A percentile compares a stretch with the other conserved stretches of the same genome.
Evolutionary conservation across 2,888 invertebrate species (phyloP).

Genomic region (Mesochorus sp.): DNA sequence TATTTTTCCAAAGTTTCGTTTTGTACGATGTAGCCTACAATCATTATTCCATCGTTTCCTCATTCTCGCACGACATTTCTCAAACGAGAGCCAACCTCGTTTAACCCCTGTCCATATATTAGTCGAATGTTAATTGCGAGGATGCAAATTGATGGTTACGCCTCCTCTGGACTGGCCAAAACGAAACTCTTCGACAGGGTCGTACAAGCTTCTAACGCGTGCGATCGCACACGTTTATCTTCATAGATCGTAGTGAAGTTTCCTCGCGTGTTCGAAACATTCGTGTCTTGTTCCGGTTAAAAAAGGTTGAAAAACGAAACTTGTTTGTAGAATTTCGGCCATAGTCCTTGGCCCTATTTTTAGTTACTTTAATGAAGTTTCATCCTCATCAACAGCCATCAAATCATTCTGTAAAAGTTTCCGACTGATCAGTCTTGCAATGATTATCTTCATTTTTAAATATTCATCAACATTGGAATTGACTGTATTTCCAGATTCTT

Average conservation of each 20-base stretch:
- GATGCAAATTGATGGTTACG: slow-evolving; percentile 74
- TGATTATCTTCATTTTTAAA: too few relatives aligned
- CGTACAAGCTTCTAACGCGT: slow-evolving; percentile 37
- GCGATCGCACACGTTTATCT: slow-evolving; percentile 36
- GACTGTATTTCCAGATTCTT: slow-evolving; percentile 65
- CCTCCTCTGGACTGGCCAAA: slow-evolving; percentile 59
- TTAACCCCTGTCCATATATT: background rate
- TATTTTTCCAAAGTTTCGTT: too few relatives aligned
- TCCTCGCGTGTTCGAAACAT: slow-evolving; percentile 29
- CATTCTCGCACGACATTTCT: slow-evolving; percentile 2
- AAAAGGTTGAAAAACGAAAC: too few relatives aligned
- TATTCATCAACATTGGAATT: background rate
- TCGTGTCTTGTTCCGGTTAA: slow-evolving; percentile 9
- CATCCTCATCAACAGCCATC: too few relatives aligned
- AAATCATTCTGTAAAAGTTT: too few relatives aligned
- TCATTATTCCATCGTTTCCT: slow-evolving; percentile 26
- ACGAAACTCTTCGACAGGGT: slow-evolving; percentile 37
- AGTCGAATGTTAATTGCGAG: slow-evolving; percentile 73
- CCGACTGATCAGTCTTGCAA: too few relatives aligned
- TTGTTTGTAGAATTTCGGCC: too few relatives aligned
- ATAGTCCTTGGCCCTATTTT: too few relatives aligned
- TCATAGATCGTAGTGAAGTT: background rate
- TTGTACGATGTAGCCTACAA: too few relatives aligned
- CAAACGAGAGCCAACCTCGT: background rate
- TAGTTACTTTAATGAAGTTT: too few relatives aligned